Evolutionary conservation across 1,140 invertebrate species (phyloP).

Genomic region (Oedothorax gibbosus): DNA sequence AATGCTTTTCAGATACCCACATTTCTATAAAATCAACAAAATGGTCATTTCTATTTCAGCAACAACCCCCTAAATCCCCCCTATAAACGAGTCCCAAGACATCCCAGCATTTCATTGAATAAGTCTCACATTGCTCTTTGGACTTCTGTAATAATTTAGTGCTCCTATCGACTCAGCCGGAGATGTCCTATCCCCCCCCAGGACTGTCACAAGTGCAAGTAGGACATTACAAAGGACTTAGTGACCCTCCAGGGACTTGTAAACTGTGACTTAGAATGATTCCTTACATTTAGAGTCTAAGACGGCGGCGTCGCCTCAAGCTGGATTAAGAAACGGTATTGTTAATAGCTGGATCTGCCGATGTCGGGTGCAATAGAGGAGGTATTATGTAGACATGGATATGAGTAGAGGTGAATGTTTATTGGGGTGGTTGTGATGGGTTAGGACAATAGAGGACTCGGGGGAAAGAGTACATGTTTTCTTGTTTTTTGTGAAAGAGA

Average conservation of each 20-base stretch:
- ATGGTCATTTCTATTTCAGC: too few relatives aligned
- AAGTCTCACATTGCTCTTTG: slow-evolving; percentile 15
- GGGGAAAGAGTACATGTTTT: too few relatives aligned
- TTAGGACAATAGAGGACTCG: too few relatives aligned
- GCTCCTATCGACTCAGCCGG: slow-evolving; percentile 2
- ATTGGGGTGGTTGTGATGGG: too few relatives aligned
- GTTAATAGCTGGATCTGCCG: slow-evolving; percentile 5
- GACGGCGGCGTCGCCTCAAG: slow-evolving; percentile 14
- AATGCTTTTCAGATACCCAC: too few relatives aligned
- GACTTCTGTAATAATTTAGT: slow-evolving; percentile 2
- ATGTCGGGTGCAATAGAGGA: not conserved
- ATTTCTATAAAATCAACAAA: too few relatives aligned
- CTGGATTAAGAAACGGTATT: slow-evolving; percentile 24
- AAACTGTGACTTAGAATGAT: slow-evolving; percentile 32
- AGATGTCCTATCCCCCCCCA: not conserved
- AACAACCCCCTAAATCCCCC: not conserved
- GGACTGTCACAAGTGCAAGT: slow-evolving; percentile 9
- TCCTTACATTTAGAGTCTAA: slow-evolving; percentile 21
- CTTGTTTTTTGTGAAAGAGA: too few relatives aligned
- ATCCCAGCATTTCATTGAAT: slow-evolving; percentile 18
- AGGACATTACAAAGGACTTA: slow-evolving; percentile 31
- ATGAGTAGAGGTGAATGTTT: not conserved
- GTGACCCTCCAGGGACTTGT: slow-evolving; percentile 18
- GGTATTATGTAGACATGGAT: not conserved
- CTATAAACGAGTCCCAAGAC: not conserved